Percentiles rank a stretch among this genome's conserved stretches.
These are phyloP conservation scores for Cremastobaeus sp. DNA, from an alignment of 2,888 invertebrate genomes.

Conservation along the genomic window DNA sequence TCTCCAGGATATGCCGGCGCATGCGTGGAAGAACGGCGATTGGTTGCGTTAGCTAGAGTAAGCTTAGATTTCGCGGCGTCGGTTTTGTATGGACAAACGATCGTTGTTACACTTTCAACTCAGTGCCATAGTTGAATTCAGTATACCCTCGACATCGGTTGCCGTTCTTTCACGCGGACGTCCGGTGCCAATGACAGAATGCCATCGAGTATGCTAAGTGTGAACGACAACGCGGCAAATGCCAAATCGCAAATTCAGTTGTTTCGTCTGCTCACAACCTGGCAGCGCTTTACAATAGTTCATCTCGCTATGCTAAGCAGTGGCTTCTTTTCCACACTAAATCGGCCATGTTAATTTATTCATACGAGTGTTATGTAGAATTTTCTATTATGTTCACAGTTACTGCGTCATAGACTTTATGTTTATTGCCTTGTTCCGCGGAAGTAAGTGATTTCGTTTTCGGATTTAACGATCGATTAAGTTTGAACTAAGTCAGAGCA, in stretches of 20 bases:
- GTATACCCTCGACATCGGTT: conserved; percentile 9
- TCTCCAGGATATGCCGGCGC: conserved; percentile 5
- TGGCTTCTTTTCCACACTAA: conserved; percentile 64
- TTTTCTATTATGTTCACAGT: conserved; percentile 62
- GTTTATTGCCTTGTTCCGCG: conserved; percentile 44
- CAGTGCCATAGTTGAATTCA: conserved; percentile 57
- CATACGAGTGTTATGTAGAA: conserved; percentile 58
- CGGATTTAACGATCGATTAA: conserved; percentile 55
- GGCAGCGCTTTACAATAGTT: conserved; percentile 50
- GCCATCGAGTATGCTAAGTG: conserved; percentile 56
- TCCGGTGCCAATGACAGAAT: too few species aligned
- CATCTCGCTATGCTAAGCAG: conserved; percentile 39
- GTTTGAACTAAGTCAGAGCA: conserved; percentile 28
- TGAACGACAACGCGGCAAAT: conserved; percentile 42
- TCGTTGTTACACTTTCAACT: conserved; percentile 26
- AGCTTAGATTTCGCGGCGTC: conserved; percentile 12
- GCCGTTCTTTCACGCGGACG: conserved; percentile 38
- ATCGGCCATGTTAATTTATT: conserved; percentile 70
- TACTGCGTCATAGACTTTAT: conserved; percentile 61
- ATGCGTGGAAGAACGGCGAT: conserved; percentile 28
- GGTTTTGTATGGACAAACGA: too few species aligned
- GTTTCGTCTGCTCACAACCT: conserved; percentile 30
- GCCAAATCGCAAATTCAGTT: conserved; percentile 53
- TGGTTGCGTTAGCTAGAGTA: conserved; percentile 6
- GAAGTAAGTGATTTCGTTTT: conserved; percentile 44